Evolutionary conservation across 2,888 invertebrate species (phyloP), one percentile per base, ranked within the genome.

Genomic region (Allygus modestus): DNA sequence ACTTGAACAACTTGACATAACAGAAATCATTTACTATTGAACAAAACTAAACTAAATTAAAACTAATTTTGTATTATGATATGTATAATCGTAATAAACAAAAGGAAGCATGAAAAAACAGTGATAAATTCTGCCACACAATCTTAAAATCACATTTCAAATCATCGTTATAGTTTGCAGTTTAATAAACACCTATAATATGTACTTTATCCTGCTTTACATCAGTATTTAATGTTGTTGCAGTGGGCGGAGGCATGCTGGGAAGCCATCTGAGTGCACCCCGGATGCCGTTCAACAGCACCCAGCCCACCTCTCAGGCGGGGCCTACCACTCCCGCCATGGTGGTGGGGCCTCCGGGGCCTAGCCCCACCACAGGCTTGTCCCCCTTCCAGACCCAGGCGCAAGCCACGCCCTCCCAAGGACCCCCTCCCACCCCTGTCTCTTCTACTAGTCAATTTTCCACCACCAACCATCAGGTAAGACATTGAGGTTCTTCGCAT

Each of bases 401-500:
- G 41, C 85, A 85, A 51, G 15, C 87, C 85, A 20, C 81, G 85
- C 51, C 85, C 85, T 85, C 85, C 84, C 85, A 86, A 84, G 81
- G 85, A 82, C 85, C 87, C 85, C 82, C 85, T 84, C 85, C 87
- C 85, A 84, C 85, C 86, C 84, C 87, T 86, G 84, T 85, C 86
- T 83, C 75, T 58, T 83, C 83, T 77, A 87, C 87, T 73, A 87
- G 88, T 88, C 88, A 88, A 86, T 88, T 88, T 81, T 87, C 87
- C 54, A 86, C 85, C 85, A 85, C 85, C 58, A 87, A 87, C 73
- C 88, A 87, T 81, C 88, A 87, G 85, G 87, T 86, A 77, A 69
- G 46, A 20, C 17, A 41, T 41, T 41, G n/a, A n/a, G n/a, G n/a
- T 41, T 17, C 1, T 43, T 23, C 9, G 5, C 5, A 5, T 54